Evolutionary conservation across 1,140 invertebrate genomes (phyloP).

Genomic region (Drosophila gunungcola): DNA sequence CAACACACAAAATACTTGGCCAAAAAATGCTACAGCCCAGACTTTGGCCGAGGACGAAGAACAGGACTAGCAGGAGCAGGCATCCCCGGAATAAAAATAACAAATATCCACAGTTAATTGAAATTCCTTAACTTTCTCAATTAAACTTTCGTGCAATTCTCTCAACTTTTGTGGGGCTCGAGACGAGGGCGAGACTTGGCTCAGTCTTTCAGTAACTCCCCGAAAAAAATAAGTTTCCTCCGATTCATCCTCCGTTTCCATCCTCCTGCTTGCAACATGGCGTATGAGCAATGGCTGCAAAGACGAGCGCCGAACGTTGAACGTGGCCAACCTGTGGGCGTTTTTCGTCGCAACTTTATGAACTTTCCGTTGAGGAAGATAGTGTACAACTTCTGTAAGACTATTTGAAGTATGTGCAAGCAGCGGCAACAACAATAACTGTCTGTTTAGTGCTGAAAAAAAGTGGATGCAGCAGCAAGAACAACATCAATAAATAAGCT

Average conservation of each 20-base stretch:
- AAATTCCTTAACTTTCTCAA: constrained; percentile 84
- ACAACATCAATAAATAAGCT: constrained; percentile 49
- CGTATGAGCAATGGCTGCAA: constrained; percentile 76
- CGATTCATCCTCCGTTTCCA: neutral
- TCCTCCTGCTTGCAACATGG: constrained; percentile 51
- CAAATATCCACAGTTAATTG: constrained; percentile 84
- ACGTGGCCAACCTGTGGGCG: constrained; percentile 76
- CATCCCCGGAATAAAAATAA: constrained; percentile 76
- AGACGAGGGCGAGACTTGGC: constrained; percentile 48
- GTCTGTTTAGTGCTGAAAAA: constrained; percentile 61
- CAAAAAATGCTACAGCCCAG: constrained; percentile 28
- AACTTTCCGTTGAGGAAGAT: constrained; percentile 58
- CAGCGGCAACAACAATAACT: constrained; percentile 62
- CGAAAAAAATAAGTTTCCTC: constrained; percentile 45
- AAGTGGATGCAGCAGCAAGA: constrained; percentile 25
- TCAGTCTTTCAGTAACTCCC: constrained; percentile 46
- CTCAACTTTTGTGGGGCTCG: constrained; percentile 62
- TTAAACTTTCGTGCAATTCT: constrained; percentile 83
- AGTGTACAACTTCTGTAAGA: constrained; percentile 58
- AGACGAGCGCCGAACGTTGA: constrained; percentile 40
- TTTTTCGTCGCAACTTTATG: constrained; percentile 79
- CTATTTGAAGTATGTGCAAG: constrained; percentile 80
- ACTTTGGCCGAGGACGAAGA: neutral
- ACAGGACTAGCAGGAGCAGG: constrained; percentile 17
- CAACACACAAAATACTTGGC: constrained; percentile 73